Evolutionary conservation across 2,888 invertebrate species (phyloP), one percentile per base, ranked within the genome.

Genomic region (Aleiodes testaceus): DNA sequence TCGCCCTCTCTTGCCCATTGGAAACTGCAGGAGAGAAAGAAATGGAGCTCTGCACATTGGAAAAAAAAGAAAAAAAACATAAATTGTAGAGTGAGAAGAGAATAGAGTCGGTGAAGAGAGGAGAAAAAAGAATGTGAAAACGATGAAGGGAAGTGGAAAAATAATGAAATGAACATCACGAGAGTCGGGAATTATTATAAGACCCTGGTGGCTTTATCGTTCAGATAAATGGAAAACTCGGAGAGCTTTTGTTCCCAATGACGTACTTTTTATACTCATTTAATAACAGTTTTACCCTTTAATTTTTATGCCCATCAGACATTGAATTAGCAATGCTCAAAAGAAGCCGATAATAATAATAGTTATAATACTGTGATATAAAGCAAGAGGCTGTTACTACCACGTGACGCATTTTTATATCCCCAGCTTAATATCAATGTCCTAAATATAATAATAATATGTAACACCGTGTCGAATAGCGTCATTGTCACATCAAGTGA

Each of bases 161-260:
- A 86, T 85, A 85, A 85, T 85, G 86, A 87, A 87, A 87, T 87
- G 86, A 87, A 85, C 87, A 87, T 86, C 86, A 81, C 76, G 73
- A 73, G 74, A 79, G 82, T 67, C 30, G 83, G 82, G 83, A 85
- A 86, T 87, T 87, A 86, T 87, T 86, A 85, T 86, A 85, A 83
- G 83, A 83, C 79, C 77, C 69, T 45, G 75, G 78, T 65, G 52
- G 71, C 68, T 71, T 47, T 68, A 71, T 75, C 55, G 77, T 78
- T 80, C 79, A 80, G 80, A 82, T 79, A 82, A 81, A 83, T 81
- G 78, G 79, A 78, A 77, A 26, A 76, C 75, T 73, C 71, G 44
- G 12, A 49, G 22, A 16, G 16, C 20, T 44, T 61, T 7, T 36
- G 18, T 49, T 59, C 16, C 14, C 30, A 45, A 30, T 30, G 26